phyloP scores from a whole-genome alignment of 2,888 invertebrate species.

The Gari tellinella region DNA sequence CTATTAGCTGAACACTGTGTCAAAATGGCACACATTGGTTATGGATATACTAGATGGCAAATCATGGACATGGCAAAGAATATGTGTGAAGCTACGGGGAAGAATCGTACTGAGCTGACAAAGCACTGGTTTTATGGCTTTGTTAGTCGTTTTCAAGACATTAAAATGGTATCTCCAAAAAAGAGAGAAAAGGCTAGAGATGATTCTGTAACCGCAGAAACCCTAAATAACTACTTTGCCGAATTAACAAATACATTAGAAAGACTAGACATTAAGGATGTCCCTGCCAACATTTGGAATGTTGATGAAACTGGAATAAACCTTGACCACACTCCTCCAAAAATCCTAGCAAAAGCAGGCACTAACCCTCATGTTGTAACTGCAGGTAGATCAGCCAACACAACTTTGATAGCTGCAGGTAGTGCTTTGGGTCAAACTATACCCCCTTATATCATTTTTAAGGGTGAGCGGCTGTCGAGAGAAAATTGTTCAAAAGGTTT shows the following conservation, averaged over 20 bases:
- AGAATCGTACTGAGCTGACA: constrained; percentile 30
- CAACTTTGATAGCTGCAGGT: constrained; percentile 37
- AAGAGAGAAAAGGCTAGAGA: constrained; percentile 41
- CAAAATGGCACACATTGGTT: constrained; percentile 28
- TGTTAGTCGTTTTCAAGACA: constrained; percentile 24
- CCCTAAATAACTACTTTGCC: too few species aligned
- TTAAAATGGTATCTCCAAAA: constrained; percentile 30
- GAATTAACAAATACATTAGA: constrained; percentile 7
- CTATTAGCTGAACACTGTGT: constrained; percentile 23
- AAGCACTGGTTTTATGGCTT: constrained; percentile 49
- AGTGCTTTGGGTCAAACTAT: constrained; percentile 36
- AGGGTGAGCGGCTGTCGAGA: constrained; percentile 32
- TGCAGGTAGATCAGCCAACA: constrained; percentile 16
- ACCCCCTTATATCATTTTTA: constrained; percentile 42
- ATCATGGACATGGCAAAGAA: constrained; percentile 14
- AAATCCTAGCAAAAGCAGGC: too few species aligned
- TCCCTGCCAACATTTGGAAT: constrained; percentile 32
- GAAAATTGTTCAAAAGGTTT: constrained; percentile 24
- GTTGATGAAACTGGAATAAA: constrained; percentile 40
- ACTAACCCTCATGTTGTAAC: too few species aligned
- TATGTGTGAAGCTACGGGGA: not conserved
- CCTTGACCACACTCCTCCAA: constrained; percentile 39
- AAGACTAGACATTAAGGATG: constrained; percentile 16
- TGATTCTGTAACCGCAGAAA: too few species aligned
- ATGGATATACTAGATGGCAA: constrained; percentile 14